phyloP scores from a whole-genome alignment of 2,888 invertebrate genomes.

The Cheilosia soror region DNA sequence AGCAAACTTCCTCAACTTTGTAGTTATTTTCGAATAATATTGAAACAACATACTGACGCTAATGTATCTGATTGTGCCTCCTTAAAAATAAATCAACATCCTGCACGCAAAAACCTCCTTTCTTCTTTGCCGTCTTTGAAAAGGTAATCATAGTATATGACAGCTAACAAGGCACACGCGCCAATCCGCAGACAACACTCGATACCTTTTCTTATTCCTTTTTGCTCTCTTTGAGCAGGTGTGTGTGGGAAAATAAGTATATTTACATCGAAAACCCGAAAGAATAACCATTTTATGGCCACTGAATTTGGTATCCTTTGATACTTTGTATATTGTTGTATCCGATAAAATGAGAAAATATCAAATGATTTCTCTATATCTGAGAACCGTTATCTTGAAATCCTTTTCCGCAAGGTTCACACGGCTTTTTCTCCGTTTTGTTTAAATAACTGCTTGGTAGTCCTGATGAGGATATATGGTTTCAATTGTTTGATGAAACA shows the following conservation, averaged over 20 bases:
- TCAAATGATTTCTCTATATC: constrained; percentile 54
- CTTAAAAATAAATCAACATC: constrained; percentile 54
- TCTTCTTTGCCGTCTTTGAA: constrained; percentile 39
- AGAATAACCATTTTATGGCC: constrained; percentile 35
- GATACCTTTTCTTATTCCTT: constrained; percentile 35
- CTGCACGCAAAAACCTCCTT: constrained; percentile 13
- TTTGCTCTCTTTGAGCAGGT: constrained; percentile 16
- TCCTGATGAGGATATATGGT: constrained; percentile 29
- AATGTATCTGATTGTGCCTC: constrained; percentile 40
- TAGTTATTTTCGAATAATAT: background rate
- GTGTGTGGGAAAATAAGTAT: constrained; percentile 20
- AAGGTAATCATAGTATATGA: constrained; percentile 30
- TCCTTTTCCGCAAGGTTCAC: constrained; percentile 63
- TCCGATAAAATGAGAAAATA: constrained; percentile 46
- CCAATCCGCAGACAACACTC: constrained; percentile 35
- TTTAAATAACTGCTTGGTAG: constrained; percentile 35
- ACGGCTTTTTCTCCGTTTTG: constrained; percentile 30
- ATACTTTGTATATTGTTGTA: constrained; percentile 18
- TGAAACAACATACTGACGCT: constrained; percentile 36
- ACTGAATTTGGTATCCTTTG: constrained; percentile 49
- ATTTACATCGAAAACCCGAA: background rate
- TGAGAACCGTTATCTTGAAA: constrained; percentile 63
- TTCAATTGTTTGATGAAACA: constrained; percentile 20
- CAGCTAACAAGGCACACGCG: constrained; percentile 61
- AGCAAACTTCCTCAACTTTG: background rate